Conservation (phyloP, 1,140 invertebrate species). For the Brachionus plicatilis region DNA sequence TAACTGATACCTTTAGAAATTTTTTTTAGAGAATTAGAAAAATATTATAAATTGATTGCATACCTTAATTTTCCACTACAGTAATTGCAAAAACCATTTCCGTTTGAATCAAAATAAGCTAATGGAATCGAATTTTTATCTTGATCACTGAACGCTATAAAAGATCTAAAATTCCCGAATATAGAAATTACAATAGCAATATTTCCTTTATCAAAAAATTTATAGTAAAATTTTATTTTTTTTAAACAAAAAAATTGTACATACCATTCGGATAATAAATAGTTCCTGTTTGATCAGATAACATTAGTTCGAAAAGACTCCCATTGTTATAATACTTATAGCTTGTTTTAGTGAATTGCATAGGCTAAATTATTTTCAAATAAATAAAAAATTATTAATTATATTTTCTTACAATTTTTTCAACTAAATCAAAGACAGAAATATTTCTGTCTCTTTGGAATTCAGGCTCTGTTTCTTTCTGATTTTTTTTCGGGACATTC, state of each 20-base stretch:
- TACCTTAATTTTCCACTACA: constrained; percentile 8
- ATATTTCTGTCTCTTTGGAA: not conserved
- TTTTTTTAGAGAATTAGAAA: too few species aligned
- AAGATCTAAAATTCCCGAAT: not conserved
- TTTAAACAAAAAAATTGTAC: not conserved
- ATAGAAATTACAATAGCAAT: not conserved
- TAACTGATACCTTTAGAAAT: not conserved
- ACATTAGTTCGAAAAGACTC: not conserved
- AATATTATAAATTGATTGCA: too few species aligned
- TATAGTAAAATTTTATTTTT: not conserved
- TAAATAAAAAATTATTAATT: not conserved
- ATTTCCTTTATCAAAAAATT: not conserved
- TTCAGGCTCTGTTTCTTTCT: not conserved
- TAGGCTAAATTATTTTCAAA: not conserved
- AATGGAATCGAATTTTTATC: not conserved
- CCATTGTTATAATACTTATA: not conserved
- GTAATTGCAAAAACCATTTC: constrained; percentile 2
- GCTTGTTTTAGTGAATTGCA: not conserved
- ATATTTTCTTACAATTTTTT: not conserved
- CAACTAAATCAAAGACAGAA: not conserved
- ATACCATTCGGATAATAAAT: constrained; percentile 1
- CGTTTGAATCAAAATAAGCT: constrained; percentile 25
- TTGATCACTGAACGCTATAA: not conserved
- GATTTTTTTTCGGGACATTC: not conserved
- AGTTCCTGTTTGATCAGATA: constrained; percentile 14